A percentile compares a stretch with the other conserved stretches of the same genome.
phyloP scores from a whole-genome alignment of 2,888 invertebrate species.

The Entomobrya multifasciata region DNA sequence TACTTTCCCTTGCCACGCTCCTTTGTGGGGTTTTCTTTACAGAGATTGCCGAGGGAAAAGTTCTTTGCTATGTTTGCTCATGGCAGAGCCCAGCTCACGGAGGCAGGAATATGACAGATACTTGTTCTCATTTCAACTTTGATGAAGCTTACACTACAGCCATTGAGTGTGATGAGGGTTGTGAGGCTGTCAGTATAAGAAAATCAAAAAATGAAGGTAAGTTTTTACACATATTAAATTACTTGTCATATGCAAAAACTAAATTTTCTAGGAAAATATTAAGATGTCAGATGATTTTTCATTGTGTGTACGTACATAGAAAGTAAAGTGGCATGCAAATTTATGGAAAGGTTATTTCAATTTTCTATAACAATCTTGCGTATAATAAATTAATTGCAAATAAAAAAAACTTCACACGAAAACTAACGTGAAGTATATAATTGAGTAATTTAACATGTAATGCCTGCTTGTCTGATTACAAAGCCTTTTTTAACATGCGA shows the following conservation, averaged over 20 bases:
- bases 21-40: conserved; percentile 45
- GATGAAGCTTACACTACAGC: conserved; percentile 59
- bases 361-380: no score
- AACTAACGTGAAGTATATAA: background rate
- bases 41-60: conserved; percentile 66
- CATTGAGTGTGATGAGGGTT: conserved; percentile 76
- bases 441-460: no score
- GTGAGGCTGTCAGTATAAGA: conserved; percentile 76
- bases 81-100: conserved; percentile 73
- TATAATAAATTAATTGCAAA: no score
- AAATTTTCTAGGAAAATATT: background rate
- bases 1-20: conserved; percentile 28
- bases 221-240: conserved; percentile 51
- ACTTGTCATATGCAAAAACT: conserved; percentile 36
- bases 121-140: conserved; percentile 77
- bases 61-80: conserved; percentile 79
- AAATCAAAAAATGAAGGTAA: conserved; percentile 76
- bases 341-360: no score
- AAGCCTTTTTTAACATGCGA: background rate
- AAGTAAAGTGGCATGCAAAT: background rate
- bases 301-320: no score
- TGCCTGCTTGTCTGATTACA: no score
- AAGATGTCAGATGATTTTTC: no score
- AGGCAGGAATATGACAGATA: conserved; percentile 69
- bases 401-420: background rate